Base-by-base conservation (phyloP, 1,140 invertebrate species). In the Pseudomyrmex flavicornis region DNA sequence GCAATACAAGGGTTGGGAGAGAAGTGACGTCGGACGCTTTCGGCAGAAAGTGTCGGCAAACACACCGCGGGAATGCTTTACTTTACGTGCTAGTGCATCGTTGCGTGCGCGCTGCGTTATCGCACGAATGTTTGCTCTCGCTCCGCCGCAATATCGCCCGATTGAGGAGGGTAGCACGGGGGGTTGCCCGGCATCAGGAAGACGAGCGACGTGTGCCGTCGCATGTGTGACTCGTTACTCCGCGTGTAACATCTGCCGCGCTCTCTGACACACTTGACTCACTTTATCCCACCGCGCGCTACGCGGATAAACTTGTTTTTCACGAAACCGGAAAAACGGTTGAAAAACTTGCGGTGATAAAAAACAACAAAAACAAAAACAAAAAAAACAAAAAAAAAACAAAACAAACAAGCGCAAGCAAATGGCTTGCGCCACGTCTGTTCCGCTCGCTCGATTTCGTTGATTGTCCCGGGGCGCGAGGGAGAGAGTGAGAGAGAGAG, bases 51-150 rank as follows among this genome's bases (percentile, higher is more conserved):
- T 59, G 54, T 70, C 54, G 44, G 4, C 66, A 80, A 80, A 80
- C 66, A 80, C 1, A 35, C 35, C 35, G 35, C 17, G 54, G 22
- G 44, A 70, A 54, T 70, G 35, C 54, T 80, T 80, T 70, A 46
- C 54, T 80, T 80, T 80, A 70, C 76, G 66, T 80, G 66, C 35
- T 46, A 13, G 20, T 1, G 66, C 76, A 79, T 69, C 52, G 52
- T 22, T 12, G 63, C 44, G 54, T 26, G 20, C 54, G 26, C 17
- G 44, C 17, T 44, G 35, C 35, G 54, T 22, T 75, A 9, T 46
- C 35, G 52, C 48, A 15, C 50, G 56, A 79, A 68, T 69, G 76
- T 80, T 79, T 77, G 50, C 62, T 52, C 20, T 35, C 35, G 10
- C 13, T 13, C n/a, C 13, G 10, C 65, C 66, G 46, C 54, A 50